Evolutionary conservation across 2,888 invertebrate species (phyloP).

Genomic region (Eremobia ochroleuca): DNA sequence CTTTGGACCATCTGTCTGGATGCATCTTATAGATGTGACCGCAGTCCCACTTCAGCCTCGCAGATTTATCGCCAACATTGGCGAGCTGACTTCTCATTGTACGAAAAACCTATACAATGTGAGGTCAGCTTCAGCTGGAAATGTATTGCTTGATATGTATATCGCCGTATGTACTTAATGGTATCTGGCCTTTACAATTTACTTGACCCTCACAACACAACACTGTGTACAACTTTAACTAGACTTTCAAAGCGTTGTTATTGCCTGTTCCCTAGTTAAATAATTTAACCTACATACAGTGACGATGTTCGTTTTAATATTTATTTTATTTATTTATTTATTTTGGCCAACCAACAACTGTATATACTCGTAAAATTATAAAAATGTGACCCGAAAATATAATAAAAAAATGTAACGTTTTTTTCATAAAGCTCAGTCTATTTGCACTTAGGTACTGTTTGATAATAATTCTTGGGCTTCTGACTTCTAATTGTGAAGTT

Average conservation of each 20-base stretch:
- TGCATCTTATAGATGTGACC: too few species aligned
- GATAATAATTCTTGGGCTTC: constrained; percentile 29
- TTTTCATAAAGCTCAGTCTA: constrained; percentile 45
- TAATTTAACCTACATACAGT: constrained; percentile 48
- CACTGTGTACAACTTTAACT: constrained; percentile 7
- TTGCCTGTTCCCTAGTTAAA: constrained; percentile 30
- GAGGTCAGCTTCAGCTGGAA: too few species aligned
- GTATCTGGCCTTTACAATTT: neutral
- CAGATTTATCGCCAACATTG: too few species aligned
- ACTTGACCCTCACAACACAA: too few species aligned
- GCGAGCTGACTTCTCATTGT: too few species aligned
- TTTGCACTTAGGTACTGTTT: constrained; percentile 45
- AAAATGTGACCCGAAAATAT: too few species aligned
- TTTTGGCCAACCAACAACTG: too few species aligned
- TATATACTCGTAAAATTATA: too few species aligned
- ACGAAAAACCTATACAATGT: too few species aligned
- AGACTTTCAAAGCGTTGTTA: constrained; percentile 22
- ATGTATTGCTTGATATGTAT: neutral
- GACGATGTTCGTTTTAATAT: constrained; percentile 59
- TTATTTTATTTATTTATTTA: too few species aligned
- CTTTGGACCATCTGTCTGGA: too few species aligned
- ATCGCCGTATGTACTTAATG: neutral
- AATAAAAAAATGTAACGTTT: constrained; percentile 62
- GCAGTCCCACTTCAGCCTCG: too few species aligned
- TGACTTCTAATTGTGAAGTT: constrained; percentile 27